Evolutionary conservation across 2,797 vertebrate genomes (phyloP).

Genomic region (Spinus pinus): DNA sequence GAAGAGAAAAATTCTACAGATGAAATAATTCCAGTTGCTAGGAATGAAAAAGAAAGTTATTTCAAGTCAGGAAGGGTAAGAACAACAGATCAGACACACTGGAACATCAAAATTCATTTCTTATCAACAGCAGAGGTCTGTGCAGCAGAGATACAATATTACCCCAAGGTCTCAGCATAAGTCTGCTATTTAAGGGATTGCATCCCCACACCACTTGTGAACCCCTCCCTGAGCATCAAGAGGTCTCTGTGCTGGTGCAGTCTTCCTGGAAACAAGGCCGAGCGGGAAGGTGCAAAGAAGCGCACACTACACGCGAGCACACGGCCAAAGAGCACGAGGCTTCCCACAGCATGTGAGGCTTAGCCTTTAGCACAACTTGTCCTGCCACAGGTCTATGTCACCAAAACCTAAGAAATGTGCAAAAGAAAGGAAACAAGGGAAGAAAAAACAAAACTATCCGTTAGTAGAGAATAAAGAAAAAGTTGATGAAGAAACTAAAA

Average conservation of each 20-base stretch:
- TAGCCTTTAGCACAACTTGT: conserved; percentile 71
- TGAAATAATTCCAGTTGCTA: conserved; percentile 43
- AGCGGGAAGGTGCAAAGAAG: conserved; percentile 54
- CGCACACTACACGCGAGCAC: conserved; percentile 46
- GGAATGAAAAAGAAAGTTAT: conserved; percentile 46
- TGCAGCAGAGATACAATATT: conserved; percentile 27
- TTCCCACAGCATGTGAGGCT: conserved; percentile 37
- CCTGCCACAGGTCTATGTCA: conserved; percentile 61
- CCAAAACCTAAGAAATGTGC: conserved; percentile 67
- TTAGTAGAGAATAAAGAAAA: conserved; percentile 64
- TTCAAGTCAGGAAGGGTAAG: conserved; percentile 23
- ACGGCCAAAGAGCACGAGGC: conserved; percentile 62
- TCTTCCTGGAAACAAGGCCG: conserved; percentile 76
- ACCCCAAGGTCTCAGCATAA: conserved; percentile 25
- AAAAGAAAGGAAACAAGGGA: conserved; percentile 53
- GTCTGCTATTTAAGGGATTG: conserved; percentile 32
- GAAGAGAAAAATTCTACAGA: conserved; percentile 16
- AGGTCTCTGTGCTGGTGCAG: conserved; percentile 20
- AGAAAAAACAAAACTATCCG: conserved; percentile 67
- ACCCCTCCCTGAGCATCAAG: conserved; percentile 47
- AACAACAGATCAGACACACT: conserved; percentile 28
- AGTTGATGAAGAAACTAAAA: conserved; percentile 41
- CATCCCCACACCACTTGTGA: conserved; percentile 43
- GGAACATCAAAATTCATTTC: neutral
- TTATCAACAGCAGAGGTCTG: conserved; percentile 39